Evolutionary conservation across 1,140 invertebrate species (phyloP).

Genomic region (Drosophila arizonae): DNA sequence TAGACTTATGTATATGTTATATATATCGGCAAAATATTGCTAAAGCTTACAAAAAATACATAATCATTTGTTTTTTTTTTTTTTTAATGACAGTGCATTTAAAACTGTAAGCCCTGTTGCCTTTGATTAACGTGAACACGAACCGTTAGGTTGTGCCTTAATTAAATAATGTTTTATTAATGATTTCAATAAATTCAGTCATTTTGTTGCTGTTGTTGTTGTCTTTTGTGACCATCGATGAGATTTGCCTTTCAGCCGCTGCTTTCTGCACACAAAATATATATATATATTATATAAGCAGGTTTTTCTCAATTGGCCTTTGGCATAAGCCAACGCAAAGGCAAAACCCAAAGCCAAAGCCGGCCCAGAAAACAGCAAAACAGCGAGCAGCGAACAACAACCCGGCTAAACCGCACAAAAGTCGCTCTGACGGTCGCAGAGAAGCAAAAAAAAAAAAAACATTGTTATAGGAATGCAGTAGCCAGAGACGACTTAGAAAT

Average conservation of each 20-base stretch:
- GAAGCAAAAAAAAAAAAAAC: slow-evolving; percentile 15
- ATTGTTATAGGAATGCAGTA: not conserved
- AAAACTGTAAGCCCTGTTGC: slow-evolving; percentile 16
- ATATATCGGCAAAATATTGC: no score
- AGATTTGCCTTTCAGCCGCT: slow-evolving; percentile 33
- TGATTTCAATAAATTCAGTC: slow-evolving; percentile 9
- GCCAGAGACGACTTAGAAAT: not conserved
- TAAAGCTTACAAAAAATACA: slow-evolving; percentile 10
- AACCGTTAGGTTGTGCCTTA: slow-evolving; percentile 44
- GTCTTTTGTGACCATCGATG: slow-evolving; percentile 20
- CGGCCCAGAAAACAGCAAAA: slow-evolving; percentile 39
- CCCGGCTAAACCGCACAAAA: slow-evolving; percentile 39
- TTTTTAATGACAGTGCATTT: slow-evolving; percentile 17
- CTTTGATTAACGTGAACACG: slow-evolving; percentile 9
- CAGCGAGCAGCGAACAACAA: not conserved
- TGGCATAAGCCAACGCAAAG: slow-evolving; percentile 44
- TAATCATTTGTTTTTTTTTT: slow-evolving; percentile 13
- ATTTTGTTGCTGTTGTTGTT: not conserved
- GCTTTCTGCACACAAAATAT: not conserved
- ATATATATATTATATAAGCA: no score
- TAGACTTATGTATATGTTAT: no score
- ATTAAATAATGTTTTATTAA: slow-evolving; percentile 52
- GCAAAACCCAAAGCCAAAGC: slow-evolving; percentile 30
- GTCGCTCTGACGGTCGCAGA: slow-evolving; percentile 39
- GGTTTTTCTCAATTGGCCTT: slow-evolving; percentile 44